Evolutionary conservation across 2,888 invertebrate genomes (phyloP), one percentile per base, ranked within the genome.

Genomic region (Anodontia alba): DNA sequence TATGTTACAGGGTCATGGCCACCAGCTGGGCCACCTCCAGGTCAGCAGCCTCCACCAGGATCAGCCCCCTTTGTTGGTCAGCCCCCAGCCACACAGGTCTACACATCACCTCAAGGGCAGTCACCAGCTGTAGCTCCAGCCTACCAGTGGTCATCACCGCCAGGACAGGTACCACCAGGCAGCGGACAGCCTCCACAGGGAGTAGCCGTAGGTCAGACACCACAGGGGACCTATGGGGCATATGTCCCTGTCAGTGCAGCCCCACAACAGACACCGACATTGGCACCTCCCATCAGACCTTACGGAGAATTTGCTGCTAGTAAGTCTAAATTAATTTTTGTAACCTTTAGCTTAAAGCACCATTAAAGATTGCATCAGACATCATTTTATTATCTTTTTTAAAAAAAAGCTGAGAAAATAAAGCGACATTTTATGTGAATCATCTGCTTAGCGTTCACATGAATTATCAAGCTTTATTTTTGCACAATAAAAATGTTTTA

Each of bases 1-100:
- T 46, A 3, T 67, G 33, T 69, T 71, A 46, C 72, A 83, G 86
- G 84, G 42, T 80, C 74, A 54, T 87, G 87, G 85, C 87, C 88
- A 38, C 84, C 84, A 54, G 83, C 71, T 72, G 72, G 76, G 15
- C 76, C 82, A 38, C 78, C 75, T 12, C 74, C 75, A 31, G 75
- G 42, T 15, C 83, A 80, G 68, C 75, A 71, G 42, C 74, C 46
- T 76, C 54, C 75, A 36, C 31, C 79, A 72, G 78, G 82, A 73
- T 54, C 73, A 29, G 43, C 62, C 12, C 62, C 31, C 8, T 62
- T 62, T 33, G 20, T 33, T 12, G 62, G 33, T 62, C 62, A 62
- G 20, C 62, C 62, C 3, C 62, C 62, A 33, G 10, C 62, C 1
- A 62, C 62, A 8, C 62, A 62, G 62, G n/a, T 68, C 74, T 66